A percentile compares a stretch with the other conserved stretches of the same genome.
phyloP scores from a whole-genome alignment of 2,888 invertebrate species.

The Drosophila paramelanica region DNA sequence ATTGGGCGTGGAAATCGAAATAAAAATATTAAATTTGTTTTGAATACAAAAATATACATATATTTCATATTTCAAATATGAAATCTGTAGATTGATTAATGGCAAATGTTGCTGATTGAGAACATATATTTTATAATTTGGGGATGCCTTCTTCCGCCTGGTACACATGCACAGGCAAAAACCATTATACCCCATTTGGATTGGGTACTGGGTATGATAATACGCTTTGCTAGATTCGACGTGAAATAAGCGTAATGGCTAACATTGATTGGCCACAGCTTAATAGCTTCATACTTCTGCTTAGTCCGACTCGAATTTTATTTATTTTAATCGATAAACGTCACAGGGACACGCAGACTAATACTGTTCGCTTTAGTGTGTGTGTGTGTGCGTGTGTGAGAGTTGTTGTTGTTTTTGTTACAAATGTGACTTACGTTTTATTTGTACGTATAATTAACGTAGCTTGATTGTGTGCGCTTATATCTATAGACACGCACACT shows the following conservation, averaged over 20 bases:
- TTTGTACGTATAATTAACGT: constrained; percentile 56
- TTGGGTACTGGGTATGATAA: not conserved
- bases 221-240: not conserved
- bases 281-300: not conserved
- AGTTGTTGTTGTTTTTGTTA: constrained; percentile 18
- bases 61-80: no score
- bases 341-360: constrained; percentile 27
- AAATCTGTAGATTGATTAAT: no score
- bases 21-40: no score
- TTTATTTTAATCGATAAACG: constrained; percentile 35
- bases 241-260: not conserved
- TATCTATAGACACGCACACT: constrained; percentile 17
- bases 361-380: constrained; percentile 1
- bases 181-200: no score
- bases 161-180: no score
- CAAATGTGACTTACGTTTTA: constrained; percentile 35
- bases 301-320: not conserved
- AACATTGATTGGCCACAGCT: not conserved
- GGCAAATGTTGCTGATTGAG: no score
- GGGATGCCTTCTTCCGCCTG: no score
- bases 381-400: not conserved
- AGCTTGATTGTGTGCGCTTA: constrained; percentile 53
- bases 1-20: no score
- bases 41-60: no score
- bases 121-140: no score